These are phyloP conservation scores for Crotalus tigris DNA, from an alignment of 2,113 vertebrate genomes.

Conservation along the genomic window DNA sequence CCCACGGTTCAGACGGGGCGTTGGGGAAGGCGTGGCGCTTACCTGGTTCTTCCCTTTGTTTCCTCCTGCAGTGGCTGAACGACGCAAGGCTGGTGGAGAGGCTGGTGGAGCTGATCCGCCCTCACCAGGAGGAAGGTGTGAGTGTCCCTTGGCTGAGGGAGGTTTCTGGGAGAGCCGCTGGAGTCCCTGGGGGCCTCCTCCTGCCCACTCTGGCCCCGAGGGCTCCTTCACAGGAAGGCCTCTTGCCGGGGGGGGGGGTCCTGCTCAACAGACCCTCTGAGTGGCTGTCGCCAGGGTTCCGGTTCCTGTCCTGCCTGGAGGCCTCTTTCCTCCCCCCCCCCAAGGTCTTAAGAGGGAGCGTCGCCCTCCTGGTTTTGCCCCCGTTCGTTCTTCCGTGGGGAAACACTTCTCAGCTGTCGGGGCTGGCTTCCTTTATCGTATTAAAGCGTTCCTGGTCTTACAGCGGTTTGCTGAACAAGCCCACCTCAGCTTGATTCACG, in stretches of 20 bases:
- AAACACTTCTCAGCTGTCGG: neutral
- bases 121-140: slow-evolving; percentile 91
- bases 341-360: no score
- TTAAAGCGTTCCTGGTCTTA: neutral
- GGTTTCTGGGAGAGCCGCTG: fast-evolving
- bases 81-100: slow-evolving; percentile 89
- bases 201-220: neutral
- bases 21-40: neutral
- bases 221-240: neutral
- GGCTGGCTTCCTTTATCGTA: neutral
- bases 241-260: neutral
- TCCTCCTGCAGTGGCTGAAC: slow-evolving; percentile 84
- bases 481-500: neutral
- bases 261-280: neutral
- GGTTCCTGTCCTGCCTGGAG: neutral
- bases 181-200: neutral
- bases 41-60: neutral
- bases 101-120: slow-evolving; percentile 86
- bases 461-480: neutral
- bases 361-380: fast-evolving
- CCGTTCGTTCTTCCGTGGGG: neutral
- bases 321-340: neutral
- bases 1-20: neutral
- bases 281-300: no score
- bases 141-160: slow-evolving; percentile 45